phyloP scores from a whole-genome alignment of 2,888 invertebrate genomes.

The Dioctria linearis region DNA sequence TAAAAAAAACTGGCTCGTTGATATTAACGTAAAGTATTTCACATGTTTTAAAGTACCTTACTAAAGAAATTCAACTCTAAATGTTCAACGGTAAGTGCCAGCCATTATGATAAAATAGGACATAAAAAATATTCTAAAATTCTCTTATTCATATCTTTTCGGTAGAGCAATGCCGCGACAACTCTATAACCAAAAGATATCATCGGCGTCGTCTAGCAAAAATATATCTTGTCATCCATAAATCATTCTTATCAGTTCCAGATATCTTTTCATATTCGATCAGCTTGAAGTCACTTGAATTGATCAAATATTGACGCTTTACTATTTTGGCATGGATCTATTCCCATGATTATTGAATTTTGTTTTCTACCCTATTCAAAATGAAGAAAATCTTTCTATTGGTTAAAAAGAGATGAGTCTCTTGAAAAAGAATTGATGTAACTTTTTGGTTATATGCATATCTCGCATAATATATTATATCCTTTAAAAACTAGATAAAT shows the following conservation, averaged over 20 bases:
- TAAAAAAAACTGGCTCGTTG: too few species aligned
- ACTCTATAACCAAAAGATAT: neutral
- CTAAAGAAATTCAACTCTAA: too few species aligned
- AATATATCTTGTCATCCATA: conserved; percentile 34
- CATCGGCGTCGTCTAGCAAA: conserved; percentile 9
- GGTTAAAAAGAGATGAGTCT: neutral
- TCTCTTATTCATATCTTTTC: conserved; percentile 18
- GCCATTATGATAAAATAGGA: conserved; percentile 19
- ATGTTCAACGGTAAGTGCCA: neutral
- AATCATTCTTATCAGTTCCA: conserved; percentile 35
- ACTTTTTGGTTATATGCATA: conserved; percentile 27
- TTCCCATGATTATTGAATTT: neutral
- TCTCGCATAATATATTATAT: conserved; percentile 26
- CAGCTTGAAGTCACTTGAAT: conserved; percentile 22
- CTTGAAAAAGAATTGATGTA: neutral
- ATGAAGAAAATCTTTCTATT: neutral
- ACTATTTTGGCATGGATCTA: conserved; percentile 45
- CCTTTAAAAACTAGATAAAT: conserved; percentile 57
- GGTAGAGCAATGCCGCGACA: conserved; percentile 26
- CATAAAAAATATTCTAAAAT: conserved; percentile 4
- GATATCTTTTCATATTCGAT: conserved; percentile 34
- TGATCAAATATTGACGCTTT: conserved; percentile 41
- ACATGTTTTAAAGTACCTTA: too few species aligned
- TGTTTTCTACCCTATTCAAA: neutral
- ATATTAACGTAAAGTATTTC: too few species aligned